Conservation (phyloP, 1,140 invertebrate species). For the Drosophila pseudoobscura region DNA sequence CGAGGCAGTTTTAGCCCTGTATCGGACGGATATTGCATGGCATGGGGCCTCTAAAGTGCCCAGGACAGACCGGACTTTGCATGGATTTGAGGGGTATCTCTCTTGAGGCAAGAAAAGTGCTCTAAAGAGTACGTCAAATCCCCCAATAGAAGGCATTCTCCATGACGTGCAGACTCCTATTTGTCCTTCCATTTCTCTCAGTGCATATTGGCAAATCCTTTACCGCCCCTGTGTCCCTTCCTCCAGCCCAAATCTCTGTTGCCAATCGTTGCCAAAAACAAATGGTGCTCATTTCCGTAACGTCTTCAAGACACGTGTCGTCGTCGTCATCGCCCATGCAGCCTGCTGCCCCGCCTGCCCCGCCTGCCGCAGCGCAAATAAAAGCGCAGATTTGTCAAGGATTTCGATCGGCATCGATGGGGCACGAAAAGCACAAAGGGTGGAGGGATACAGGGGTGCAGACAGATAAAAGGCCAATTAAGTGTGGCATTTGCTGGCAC, state of each 20-base stretch:
- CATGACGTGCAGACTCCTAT: no score
- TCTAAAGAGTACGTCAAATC: no score
- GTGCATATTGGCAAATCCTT: constrained; percentile 49
- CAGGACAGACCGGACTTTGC: no score
- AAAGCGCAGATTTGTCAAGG: constrained; percentile 76
- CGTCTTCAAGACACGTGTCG: constrained; percentile 73
- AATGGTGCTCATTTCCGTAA: constrained; percentile 66
- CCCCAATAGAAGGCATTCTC: no score
- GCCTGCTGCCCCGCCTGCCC: background rate
- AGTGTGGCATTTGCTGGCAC: constrained; percentile 49
- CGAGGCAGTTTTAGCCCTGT: no score
- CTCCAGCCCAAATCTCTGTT: no score
- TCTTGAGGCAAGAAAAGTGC: no score
- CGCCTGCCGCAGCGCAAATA: constrained; percentile 57
- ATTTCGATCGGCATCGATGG: constrained; percentile 29
- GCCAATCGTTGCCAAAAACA: constrained; percentile 39
- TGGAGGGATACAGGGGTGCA: background rate
- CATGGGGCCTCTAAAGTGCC: no score
- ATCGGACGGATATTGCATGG: no score
- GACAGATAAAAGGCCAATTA: constrained; percentile 65
- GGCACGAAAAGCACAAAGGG: constrained; percentile 34
- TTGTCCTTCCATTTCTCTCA: constrained; percentile 16
- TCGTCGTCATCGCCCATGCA: constrained; percentile 10
- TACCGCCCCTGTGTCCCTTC: constrained; percentile 1
- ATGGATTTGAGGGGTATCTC: no score